Evolutionary conservation across 2,888 invertebrate genomes (phyloP).

Genomic region (Arctia plantaginis): DNA sequence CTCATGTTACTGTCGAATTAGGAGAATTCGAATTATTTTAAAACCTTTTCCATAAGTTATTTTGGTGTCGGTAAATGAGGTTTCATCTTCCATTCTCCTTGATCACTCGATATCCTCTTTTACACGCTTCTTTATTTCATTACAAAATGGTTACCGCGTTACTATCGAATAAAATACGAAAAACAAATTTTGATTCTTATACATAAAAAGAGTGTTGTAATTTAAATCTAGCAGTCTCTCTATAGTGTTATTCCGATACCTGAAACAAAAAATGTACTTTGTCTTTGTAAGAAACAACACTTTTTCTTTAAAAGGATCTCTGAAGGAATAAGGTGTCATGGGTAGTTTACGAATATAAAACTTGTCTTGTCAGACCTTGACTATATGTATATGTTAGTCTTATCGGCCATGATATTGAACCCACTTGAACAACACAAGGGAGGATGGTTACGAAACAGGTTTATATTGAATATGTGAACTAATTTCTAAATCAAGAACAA

Average conservation of each 20-base stretch:
- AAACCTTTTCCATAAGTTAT: too few species aligned
- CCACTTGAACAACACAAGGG: not conserved
- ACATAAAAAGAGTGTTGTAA: not conserved
- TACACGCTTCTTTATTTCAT: too few species aligned
- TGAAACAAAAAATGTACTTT: not conserved
- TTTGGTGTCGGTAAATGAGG: too few species aligned
- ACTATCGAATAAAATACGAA: too few species aligned
- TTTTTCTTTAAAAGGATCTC: not conserved
- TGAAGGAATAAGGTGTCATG: not conserved
- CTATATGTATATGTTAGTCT: not conserved
- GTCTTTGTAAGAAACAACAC: not conserved
- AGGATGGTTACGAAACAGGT: not conserved
- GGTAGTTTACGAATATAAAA: not conserved
- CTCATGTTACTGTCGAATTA: too few species aligned
- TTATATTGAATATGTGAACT: constrained; percentile 7
- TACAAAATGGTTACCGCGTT: too few species aligned
- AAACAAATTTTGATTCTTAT: too few species aligned
- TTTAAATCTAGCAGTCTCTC: not conserved
- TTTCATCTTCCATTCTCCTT: too few species aligned
- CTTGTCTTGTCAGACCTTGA: not conserved
- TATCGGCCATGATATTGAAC: not conserved
- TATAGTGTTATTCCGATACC: not conserved
- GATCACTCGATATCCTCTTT: too few species aligned
- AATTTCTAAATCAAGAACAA: constrained; percentile 35
- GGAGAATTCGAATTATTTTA: too few species aligned